These are phyloP conservation scores for Lasioglossum pauxillum DNA, from an alignment of 2,888 invertebrate genomes.

Conservation along the genomic window DNA sequence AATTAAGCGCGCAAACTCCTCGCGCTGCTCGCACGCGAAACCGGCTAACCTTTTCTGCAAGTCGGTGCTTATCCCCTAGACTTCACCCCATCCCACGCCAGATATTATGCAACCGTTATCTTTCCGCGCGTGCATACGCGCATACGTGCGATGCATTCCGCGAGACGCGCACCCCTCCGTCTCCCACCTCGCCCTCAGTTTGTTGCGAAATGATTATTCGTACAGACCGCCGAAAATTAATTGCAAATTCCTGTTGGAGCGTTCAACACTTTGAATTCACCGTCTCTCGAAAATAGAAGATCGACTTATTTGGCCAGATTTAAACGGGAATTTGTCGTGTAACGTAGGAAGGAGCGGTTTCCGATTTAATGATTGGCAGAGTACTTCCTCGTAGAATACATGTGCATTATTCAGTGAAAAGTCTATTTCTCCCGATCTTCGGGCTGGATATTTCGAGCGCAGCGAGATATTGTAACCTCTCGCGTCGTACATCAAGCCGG, in stretches of 20 bases:
- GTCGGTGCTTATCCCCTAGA: not conserved
- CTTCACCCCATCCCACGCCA: not conserved
- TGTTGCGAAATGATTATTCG: not conserved
- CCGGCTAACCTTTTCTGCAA: slow-evolving; percentile 31
- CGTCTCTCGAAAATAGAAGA: not conserved
- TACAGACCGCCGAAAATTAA: not conserved
- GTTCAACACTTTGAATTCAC: not conserved
- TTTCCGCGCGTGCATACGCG: slow-evolving; percentile 7
- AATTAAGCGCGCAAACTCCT: slow-evolving; percentile 62
- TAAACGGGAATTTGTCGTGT: too few species aligned
- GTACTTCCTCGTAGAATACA: not conserved
- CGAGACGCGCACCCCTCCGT: not conserved
- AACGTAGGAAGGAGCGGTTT: not conserved
- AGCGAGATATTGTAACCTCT: not conserved
- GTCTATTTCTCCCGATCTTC: not conserved
- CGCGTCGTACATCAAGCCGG: not conserved
- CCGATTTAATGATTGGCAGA: not conserved
- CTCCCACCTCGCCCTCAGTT: not conserved
- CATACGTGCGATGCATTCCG: slow-evolving; percentile 23
- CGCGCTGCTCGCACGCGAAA: not conserved
- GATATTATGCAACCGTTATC: slow-evolving; percentile 23
- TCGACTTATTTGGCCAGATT: not conserved
- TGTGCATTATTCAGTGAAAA: not conserved
- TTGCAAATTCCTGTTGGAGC: not conserved
- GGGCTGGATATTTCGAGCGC: not conserved